Evolutionary conservation across 1,140 invertebrate species (phyloP).

Genomic region (Amphibalanus amphitrite): DNA sequence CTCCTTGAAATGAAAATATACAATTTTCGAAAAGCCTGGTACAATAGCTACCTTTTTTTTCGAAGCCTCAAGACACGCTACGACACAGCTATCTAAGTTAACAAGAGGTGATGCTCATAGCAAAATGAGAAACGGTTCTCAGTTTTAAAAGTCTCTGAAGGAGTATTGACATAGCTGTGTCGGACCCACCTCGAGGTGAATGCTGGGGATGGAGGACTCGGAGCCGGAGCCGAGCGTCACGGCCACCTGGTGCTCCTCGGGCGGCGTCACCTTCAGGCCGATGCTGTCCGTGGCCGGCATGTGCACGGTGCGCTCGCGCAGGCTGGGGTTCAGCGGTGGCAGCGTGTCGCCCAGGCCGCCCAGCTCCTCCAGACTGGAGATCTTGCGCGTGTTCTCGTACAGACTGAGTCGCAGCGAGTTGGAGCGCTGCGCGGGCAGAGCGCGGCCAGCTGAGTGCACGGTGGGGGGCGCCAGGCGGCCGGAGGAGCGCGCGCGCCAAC

Average conservation of each 20-base stretch:
- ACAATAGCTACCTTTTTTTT: no score
- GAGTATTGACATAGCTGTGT: no score
- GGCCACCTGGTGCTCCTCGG: slow-evolving; percentile 38
- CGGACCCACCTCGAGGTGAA: no score
- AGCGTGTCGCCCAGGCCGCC: slow-evolving; percentile 43
- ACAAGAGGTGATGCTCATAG: no score
- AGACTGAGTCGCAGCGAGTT: slow-evolving; percentile 46
- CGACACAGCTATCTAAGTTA: no score
- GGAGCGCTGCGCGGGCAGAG: slow-evolving; percentile 37
- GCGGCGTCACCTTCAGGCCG: slow-evolving; percentile 63
- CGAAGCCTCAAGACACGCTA: no score
- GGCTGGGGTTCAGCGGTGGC: slow-evolving; percentile 15
- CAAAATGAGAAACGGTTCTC: no score
- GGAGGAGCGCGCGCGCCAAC: background rate
- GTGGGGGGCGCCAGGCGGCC: background rate
- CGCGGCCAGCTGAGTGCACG: background rate
- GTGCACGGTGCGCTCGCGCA: slow-evolving; percentile 39
- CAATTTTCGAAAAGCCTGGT: no score
- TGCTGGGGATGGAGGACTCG: no score
- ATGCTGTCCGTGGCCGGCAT: slow-evolving; percentile 69
- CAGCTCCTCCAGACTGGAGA: slow-evolving; percentile 68
- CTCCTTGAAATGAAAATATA: no score
- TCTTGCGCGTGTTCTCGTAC: slow-evolving; percentile 34
- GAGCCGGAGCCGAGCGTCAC: background rate
- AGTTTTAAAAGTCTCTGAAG: no score